A percentile compares a stretch with the other conserved stretches of the same genome.
These are phyloP conservation scores for Tanytarsus gracilentus DNA, from an alignment of 2,888 invertebrate genomes.

Conservation along the genomic window DNA sequence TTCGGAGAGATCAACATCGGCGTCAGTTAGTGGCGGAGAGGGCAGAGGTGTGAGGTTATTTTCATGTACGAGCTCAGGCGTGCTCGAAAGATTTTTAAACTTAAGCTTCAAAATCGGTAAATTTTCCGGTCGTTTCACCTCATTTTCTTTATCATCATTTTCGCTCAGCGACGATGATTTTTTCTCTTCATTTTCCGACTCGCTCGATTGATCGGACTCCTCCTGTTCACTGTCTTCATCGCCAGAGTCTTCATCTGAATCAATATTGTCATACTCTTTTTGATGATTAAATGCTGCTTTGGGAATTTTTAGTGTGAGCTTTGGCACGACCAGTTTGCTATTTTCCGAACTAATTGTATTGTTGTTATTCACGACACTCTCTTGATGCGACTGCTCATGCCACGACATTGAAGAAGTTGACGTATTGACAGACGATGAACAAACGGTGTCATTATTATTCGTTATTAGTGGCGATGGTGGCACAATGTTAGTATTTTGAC, in stretches of 20 bases:
- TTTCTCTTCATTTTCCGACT: conserved; percentile 29
- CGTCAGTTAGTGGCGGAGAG: background rate
- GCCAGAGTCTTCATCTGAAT: conserved; percentile 39
- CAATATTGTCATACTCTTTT: conserved; percentile 38
- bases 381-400: no score
- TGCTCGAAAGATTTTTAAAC: conserved; percentile 36
- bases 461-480: no score
- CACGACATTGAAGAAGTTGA: background rate
- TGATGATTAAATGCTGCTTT: conserved; percentile 45
- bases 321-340: conserved; percentile 47
- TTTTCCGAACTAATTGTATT: background rate
- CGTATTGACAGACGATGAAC: no score
- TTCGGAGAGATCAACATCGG: background rate
- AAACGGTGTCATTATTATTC: no score
- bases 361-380: no score
- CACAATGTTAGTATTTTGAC: no score
- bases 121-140: conserved; percentile 12
- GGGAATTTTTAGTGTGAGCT: conserved; percentile 58
- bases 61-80: conserved; percentile 38
- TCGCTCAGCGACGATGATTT: conserved; percentile 30
- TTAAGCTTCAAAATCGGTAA: conserved; percentile 33
- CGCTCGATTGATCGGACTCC: background rate
- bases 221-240: conserved; percentile 33
- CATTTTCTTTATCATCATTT: conserved; percentile 22
- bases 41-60: conserved; percentile 29